These are phyloP conservation scores for Apostichopus parvimensis DNA, from an alignment of 35 echinoderm and acorn worm species.

Conservation along the genomic window DNA sequence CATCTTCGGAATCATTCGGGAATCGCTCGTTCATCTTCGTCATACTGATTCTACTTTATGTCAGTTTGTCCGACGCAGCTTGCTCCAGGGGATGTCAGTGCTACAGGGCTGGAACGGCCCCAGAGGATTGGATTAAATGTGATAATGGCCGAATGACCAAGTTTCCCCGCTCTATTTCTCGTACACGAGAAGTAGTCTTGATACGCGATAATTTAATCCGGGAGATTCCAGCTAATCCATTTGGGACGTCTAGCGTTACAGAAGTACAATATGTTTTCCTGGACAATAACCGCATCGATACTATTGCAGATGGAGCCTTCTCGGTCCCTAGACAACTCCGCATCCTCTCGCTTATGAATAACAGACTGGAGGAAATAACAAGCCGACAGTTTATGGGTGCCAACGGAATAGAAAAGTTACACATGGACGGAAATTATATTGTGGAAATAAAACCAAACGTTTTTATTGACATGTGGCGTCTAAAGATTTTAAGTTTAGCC, in stretches of 20 bases:
- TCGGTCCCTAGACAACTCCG: slow-evolving; percentile 30
- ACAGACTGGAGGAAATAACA: background rate
- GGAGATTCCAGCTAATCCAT: background rate
- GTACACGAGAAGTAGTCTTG: slow-evolving; percentile 9
- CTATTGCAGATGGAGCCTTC: slow-evolving; percentile 36
- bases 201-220: slow-evolving; percentile 18
- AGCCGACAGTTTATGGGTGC: slow-evolving; percentile 13
- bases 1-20: background rate
- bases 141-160: slow-evolving; percentile 3
- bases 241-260: background rate
- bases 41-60: background rate
- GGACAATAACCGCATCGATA: slow-evolving; percentile 8
- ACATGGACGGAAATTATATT: slow-evolving; percentile 15
- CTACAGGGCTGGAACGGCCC: background rate
- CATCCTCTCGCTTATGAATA: slow-evolving; percentile 17
- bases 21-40: background rate
- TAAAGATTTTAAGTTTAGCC: slow-evolving; percentile 29
- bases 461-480: slow-evolving; percentile 23
- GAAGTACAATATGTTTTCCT: slow-evolving; percentile 12
- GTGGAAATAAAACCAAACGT: background rate
- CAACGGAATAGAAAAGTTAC: background rate
- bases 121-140: slow-evolving; percentile 24
- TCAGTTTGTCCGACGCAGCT: background rate
- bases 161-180: slow-evolving; percentile 20
- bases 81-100: slow-evolving; percentile 41